Percentiles rank a stretch among this genome's conserved stretches.
Evolutionary conservation across 1,140 invertebrate genomes (phyloP).

Genomic region (roundworm (Caenorhabditis elegans)): WBcel235 BX284606.5:6562001-6562500

Average conservation of each 20-base stretch:
- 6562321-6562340: neutral
- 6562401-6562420: conserved; percentile 25
- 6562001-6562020: conserved; percentile 48
- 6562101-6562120: conserved; percentile 46
- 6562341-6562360: neutral
- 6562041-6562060: conserved; percentile 42
- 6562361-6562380: neutral
- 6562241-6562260: conserved; percentile 42
- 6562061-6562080: conserved; percentile 9
- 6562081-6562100: too few species aligned
- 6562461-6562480: too few species aligned
- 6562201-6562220: too few species aligned
- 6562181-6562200: too few species aligned
- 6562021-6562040: conserved; percentile 50
- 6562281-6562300: neutral
- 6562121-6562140: conserved; percentile 52
- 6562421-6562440: neutral
- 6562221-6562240: conserved; percentile 32
- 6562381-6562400: neutral
- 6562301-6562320: neutral
- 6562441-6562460: neutral
- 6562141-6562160: conserved; percentile 43
- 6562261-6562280: conserved; percentile 34
- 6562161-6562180: conserved; percentile 50
- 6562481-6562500: neutral